Evolutionary conservation across 2,888 invertebrate genomes (phyloP).

Genomic region (Stenoptilia bipunctidactyla): DNA sequence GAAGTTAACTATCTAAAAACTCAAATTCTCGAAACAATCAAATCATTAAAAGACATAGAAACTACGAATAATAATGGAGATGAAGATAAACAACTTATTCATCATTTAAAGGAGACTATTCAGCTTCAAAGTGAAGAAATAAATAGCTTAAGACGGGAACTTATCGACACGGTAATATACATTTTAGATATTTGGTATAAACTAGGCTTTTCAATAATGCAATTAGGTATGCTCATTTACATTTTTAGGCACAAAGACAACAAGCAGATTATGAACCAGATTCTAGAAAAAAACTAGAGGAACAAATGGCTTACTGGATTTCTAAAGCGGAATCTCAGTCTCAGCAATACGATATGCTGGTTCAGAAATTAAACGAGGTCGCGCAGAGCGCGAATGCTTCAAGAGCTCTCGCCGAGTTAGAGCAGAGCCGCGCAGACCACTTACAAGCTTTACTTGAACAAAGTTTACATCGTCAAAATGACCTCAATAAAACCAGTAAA

Average conservation of each 20-base stretch:
- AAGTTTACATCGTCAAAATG: slow-evolving; percentile 19
- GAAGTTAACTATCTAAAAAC: slow-evolving; percentile 54
- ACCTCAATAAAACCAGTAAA: slow-evolving; percentile 5
- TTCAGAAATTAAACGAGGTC: slow-evolving; percentile 45
- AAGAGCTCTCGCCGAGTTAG: slow-evolving; percentile 36
- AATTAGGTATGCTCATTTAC: neutral
- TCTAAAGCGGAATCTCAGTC: slow-evolving; percentile 45
- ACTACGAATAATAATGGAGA: slow-evolving; percentile 12
- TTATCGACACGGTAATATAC: slow-evolving; percentile 45
- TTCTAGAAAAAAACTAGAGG: slow-evolving; percentile 37
- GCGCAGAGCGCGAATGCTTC: slow-evolving; percentile 44
- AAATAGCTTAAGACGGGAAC: slow-evolving; percentile 49
- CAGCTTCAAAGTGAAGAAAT: slow-evolving; percentile 68
- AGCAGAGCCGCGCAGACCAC: slow-evolving; percentile 33
- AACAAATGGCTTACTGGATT: slow-evolving; percentile 41
- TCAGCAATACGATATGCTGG: slow-evolving; percentile 43
- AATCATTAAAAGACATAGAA: slow-evolving; percentile 38
- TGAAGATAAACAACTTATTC: slow-evolving; percentile 27
- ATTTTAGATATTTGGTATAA: slow-evolving; percentile 3
- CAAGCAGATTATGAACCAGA: slow-evolving; percentile 30
- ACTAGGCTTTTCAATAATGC: too few species aligned
- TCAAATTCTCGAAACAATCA: slow-evolving; percentile 50
- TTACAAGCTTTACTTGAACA: slow-evolving; percentile 38
- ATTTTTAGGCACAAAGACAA: neutral
- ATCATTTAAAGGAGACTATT: slow-evolving; percentile 49